Conservation (phyloP, 2,888 invertebrate genomes). For the Adelognathus sp. region DNA sequence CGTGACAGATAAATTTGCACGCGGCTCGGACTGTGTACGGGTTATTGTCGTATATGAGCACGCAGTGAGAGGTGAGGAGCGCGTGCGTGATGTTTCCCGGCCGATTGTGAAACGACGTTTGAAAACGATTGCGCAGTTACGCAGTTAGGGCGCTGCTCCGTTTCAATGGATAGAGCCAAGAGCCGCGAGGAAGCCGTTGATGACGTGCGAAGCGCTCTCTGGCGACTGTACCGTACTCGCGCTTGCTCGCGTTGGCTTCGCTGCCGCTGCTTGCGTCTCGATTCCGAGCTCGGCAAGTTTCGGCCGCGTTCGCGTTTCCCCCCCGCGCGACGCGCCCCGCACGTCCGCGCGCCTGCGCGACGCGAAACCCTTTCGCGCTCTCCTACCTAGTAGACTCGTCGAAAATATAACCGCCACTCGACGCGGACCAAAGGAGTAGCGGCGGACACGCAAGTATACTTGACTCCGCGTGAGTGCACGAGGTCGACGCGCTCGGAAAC, state of each 20-base stretch:
- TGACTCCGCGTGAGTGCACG: constrained; percentile 68
- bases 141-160: constrained; percentile 53
- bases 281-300: constrained; percentile 29
- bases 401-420: constrained; percentile 77
- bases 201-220: constrained; percentile 75
- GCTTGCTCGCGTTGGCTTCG: constrained; percentile 39
- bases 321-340: constrained; percentile 38
- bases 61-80: not conserved
- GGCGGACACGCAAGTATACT: constrained; percentile 65
- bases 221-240: constrained; percentile 71
- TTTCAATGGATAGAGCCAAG: constrained; percentile 45
- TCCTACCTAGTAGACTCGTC: constrained; percentile 19
- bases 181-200: constrained; percentile 70
- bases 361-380: constrained; percentile 46
- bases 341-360: constrained; percentile 4
- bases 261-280: constrained; percentile 65
- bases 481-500: constrained; percentile 53
- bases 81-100: constrained; percentile 59
- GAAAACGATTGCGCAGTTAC: constrained; percentile 73
- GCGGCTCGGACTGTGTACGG: not conserved
- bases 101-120: constrained; percentile 63
- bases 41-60: not conserved
- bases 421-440: too few relatives aligned
- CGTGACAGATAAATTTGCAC: constrained; percentile 9
- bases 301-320: constrained; percentile 45